phyloP scores from a whole-genome alignment of 2,113 vertebrate genomes.

The Microcebus lehilahytsara region DNA sequence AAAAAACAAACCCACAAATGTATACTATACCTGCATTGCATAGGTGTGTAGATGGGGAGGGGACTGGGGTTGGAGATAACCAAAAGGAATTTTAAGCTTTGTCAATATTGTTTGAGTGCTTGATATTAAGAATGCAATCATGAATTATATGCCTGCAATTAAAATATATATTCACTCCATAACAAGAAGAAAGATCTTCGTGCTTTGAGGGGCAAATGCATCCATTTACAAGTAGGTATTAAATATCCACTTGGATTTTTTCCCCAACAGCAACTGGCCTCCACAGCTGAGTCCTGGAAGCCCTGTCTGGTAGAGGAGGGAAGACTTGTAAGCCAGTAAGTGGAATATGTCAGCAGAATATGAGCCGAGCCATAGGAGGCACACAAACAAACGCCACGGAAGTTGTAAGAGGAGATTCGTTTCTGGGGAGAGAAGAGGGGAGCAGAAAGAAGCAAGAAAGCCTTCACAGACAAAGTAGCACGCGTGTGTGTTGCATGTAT shows the following conservation, averaged over 20 bases:
- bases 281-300: not conserved
- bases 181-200: not conserved
- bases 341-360: constrained; percentile 32
- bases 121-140: not conserved
- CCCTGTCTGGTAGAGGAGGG: not conserved
- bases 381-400: not conserved
- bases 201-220: not conserved
- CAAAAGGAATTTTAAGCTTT: not conserved
- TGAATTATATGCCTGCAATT: not conserved
- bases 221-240: not conserved
- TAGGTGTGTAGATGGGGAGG: not conserved
- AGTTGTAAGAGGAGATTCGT: not conserved
- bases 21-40: not conserved
- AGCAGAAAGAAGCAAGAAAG: not conserved
- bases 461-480: not conserved
- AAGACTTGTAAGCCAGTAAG: not conserved
- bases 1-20: not conserved
- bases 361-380: not conserved
- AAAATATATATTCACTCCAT: not conserved
- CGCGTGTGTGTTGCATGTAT: not conserved
- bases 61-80: not conserved
- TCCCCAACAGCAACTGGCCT: too few relatives aligned
- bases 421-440: not conserved
- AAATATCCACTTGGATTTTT: not conserved
- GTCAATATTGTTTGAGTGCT: not conserved